Evolutionary conservation across 2,888 invertebrate genomes (phyloP).

Genomic region (Melinaea menophilus): DNA sequence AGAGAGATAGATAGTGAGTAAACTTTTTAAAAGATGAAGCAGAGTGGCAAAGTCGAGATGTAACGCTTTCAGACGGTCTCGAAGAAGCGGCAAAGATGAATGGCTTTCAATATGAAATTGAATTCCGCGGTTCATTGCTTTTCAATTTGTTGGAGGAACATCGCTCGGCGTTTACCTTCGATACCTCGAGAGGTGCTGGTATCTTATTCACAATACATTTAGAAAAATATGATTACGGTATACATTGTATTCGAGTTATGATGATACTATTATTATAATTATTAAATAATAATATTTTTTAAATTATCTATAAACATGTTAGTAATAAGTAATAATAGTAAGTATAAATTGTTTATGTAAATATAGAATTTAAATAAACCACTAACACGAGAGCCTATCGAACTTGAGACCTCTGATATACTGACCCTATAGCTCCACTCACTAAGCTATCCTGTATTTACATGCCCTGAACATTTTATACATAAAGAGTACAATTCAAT

Average conservation of each 20-base stretch:
- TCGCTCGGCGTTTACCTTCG: conserved; percentile 66
- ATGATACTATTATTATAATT: too few relatives aligned
- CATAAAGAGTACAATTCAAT: too few relatives aligned
- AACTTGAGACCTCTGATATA: too few relatives aligned
- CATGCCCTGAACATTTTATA: too few relatives aligned
- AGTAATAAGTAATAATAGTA: too few relatives aligned
- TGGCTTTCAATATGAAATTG: conserved; percentile 83
- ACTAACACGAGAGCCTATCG: too few relatives aligned
- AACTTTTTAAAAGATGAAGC: conserved; percentile 63
- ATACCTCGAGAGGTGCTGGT: conserved; percentile 57
- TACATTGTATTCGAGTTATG: not conserved
- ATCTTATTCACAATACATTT: conserved; percentile 21
- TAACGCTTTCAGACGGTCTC: conserved; percentile 69
- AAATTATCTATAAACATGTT: too few relatives aligned
- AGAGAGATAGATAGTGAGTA: conserved; percentile 38
- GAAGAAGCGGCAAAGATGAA: conserved; percentile 77
- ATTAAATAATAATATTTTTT: too few relatives aligned
- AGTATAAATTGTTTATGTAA: too few relatives aligned
- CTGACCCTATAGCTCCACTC: too few relatives aligned
- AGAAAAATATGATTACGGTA: conserved; percentile 15
- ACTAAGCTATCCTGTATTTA: too few relatives aligned
- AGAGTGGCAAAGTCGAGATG: conserved; percentile 70
- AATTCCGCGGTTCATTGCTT: conserved; percentile 83
- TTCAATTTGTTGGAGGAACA: conserved; percentile 78
- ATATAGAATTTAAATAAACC: too few relatives aligned